Percentiles rank a stretch among this genome's conserved stretches.
Conservation (phyloP, 2,888 invertebrate genomes). For the Sarcophaga caerulescens region DNA sequence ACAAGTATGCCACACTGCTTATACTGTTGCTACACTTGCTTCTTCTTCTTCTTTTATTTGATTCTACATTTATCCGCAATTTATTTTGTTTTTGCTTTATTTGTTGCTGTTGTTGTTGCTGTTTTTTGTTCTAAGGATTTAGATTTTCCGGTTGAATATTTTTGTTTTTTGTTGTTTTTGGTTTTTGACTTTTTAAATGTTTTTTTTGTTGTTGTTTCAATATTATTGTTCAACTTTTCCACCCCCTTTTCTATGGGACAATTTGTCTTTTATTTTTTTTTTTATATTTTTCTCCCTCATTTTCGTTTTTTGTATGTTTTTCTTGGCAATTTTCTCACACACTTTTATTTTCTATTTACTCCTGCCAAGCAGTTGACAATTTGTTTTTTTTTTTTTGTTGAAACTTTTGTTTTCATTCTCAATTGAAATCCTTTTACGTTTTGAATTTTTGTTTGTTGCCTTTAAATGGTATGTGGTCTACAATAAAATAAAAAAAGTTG, state of each 20-base stretch:
- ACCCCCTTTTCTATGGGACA: neutral
- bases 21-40: slow-evolving; percentile 21
- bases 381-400: slow-evolving; percentile 20
- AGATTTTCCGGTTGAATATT: slow-evolving; percentile 67
- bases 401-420: slow-evolving; percentile 30
- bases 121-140: slow-evolving; percentile 52
- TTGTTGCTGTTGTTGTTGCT: slow-evolving; percentile 16
- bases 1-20: slow-evolving; percentile 41
- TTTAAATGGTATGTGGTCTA: slow-evolving; percentile 22
- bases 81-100: slow-evolving; percentile 36
- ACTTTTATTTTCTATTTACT: slow-evolving; percentile 10
- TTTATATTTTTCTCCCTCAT: neutral
- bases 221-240: slow-evolving; percentile 35
- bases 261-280: slow-evolving; percentile 10
- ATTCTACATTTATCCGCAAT: neutral
- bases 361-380: slow-evolving; percentile 49
- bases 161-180: slow-evolving; percentile 55
- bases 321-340: slow-evolving; percentile 62
- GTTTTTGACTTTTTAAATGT: slow-evolving; percentile 57
- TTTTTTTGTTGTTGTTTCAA: slow-evolving; percentile 23
- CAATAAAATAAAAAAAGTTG: slow-evolving; percentile 24
- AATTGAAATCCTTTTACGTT: slow-evolving; percentile 55
- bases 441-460: slow-evolving; percentile 25
- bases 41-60: too few species aligned
- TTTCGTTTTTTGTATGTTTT: slow-evolving; percentile 52